Conservation (phyloP, 2,797 vertebrate genomes). For the Enteromius viviparus region DNA sequence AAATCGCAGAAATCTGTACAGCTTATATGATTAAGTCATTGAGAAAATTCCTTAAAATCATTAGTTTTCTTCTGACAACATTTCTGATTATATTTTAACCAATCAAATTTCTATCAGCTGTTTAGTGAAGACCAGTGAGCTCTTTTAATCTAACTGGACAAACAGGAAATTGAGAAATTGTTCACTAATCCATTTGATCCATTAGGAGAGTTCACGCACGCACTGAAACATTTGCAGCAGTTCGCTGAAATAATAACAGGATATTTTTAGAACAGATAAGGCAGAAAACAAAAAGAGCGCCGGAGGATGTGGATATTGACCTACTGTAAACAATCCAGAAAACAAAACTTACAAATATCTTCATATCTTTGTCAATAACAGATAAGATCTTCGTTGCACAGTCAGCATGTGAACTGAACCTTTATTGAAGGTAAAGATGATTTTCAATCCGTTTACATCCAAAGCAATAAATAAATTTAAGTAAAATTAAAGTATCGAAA, state of each 20-base stretch:
- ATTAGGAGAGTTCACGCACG: not conserved
- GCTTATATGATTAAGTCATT: not conserved
- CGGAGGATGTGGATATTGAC: not conserved
- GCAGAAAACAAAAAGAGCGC: not conserved
- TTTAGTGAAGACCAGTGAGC: not conserved
- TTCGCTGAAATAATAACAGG: not conserved
- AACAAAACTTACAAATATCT: not conserved
- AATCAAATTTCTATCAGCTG: not conserved
- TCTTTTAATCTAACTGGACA: not conserved
- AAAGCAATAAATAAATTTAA: not conserved
- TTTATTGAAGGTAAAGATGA: not conserved
- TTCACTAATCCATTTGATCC: not conserved
- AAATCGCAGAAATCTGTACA: not conserved
- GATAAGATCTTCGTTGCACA: not conserved
- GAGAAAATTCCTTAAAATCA: no score
- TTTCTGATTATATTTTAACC: not conserved
- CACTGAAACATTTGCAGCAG: not conserved
- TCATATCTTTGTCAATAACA: not conserved
- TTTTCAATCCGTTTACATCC: not conserved
- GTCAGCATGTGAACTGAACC: not conserved
- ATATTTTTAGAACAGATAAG: not conserved
- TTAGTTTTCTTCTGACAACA: no score
- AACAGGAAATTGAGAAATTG: not conserved
- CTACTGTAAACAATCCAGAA: not conserved
- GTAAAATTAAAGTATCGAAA: not conserved